Base-by-base conservation (phyloP, 2,113 vertebrate species). In the Marcusenius ussheri region DNA sequence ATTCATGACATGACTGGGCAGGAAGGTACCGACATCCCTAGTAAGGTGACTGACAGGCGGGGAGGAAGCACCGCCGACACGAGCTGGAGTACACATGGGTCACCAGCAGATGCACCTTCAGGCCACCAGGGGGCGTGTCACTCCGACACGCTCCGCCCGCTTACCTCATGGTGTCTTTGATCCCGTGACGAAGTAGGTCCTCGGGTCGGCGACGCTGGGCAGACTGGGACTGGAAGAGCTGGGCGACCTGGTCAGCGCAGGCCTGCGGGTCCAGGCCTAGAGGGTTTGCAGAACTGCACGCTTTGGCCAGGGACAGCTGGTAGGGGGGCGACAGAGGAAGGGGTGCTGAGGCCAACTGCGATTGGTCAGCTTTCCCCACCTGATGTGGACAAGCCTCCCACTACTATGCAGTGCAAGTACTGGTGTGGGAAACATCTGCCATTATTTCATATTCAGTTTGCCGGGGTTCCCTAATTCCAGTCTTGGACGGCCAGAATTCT, bases 91-190 rank as follows among this genome's bases (percentile, higher is more conserved):
- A 15, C 13, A 17, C 31, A 77, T 10, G 31, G 31, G 2, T 5
- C 70, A 39, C 74, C 74, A 39, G 74, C 31, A 42, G 74, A 15
- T 19, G 35, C 21, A 86, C 24, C 83, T 11, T 4, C n/a, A 86
- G 45, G 83, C 45, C 45, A 86, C 83, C 10, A 86, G 83, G 35
- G 70, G 74, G 24, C 10, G 1, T 24, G 3, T 13, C 11, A n/a
- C 83, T 31, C 24, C 11, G 24, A 31, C 24, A 42, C 7, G 17
- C 1, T 27, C 15, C 5, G 27, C 15, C 9, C 1, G 0, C 39
- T 2, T 95, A 99, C 98, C 98, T 98, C 98, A 99, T 99, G 1
- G 96, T 98, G 95, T 99, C 97, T 9, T 97, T 99, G 94, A 99
- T 98, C 91, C 97, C 97, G 91, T 95, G 96, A 89, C 96, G 96